phyloP scores from a whole-genome alignment of 2,113 vertebrate genomes.

The Salminus brasiliensis region DNA sequence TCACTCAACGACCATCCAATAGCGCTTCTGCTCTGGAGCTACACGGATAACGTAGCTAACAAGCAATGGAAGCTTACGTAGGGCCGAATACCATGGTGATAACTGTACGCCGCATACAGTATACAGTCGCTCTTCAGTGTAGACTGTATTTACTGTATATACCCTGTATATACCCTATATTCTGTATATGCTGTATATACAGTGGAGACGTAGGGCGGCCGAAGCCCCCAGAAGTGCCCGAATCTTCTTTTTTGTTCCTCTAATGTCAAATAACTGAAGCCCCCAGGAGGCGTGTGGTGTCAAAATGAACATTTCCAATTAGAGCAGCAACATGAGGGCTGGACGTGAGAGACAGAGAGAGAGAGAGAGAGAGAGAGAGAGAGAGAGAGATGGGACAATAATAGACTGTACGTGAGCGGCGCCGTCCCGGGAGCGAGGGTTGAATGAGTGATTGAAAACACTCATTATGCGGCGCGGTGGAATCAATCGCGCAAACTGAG shows the following conservation, averaged over 20 bases:
- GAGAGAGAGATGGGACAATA: conserved; percentile 39
- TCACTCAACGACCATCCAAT: too few species aligned
- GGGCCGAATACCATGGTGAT: too few species aligned
- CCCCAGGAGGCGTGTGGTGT: conserved; percentile 36
- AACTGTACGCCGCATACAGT: too few species aligned
- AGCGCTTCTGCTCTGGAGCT: too few species aligned
- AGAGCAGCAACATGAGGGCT: conserved; percentile 40
- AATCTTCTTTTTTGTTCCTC: conserved; percentile 2
- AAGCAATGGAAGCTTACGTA: too few species aligned
- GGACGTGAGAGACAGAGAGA: background rate
- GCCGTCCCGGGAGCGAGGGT: conserved; percentile 24
- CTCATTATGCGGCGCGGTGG: conserved; percentile 39
- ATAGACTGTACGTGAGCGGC: conserved; percentile 23
- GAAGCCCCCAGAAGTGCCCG: background rate
- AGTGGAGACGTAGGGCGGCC: background rate
- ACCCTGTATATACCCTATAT: too few species aligned
- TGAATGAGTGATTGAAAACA: conserved; percentile 41
- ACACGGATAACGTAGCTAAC: too few species aligned
- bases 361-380: conserved; percentile 1
- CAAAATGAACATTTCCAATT: conserved; percentile 57
- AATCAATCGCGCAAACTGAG: conserved; percentile 44
- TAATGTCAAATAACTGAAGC: conserved; percentile 40
- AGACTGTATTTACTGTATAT: too few species aligned
- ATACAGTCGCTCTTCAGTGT: too few species aligned
- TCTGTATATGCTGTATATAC: too few species aligned